These are phyloP conservation scores for Listronotus oregonensis DNA, from an alignment of 1,140 invertebrate genomes.

Conservation along the genomic window DNA sequence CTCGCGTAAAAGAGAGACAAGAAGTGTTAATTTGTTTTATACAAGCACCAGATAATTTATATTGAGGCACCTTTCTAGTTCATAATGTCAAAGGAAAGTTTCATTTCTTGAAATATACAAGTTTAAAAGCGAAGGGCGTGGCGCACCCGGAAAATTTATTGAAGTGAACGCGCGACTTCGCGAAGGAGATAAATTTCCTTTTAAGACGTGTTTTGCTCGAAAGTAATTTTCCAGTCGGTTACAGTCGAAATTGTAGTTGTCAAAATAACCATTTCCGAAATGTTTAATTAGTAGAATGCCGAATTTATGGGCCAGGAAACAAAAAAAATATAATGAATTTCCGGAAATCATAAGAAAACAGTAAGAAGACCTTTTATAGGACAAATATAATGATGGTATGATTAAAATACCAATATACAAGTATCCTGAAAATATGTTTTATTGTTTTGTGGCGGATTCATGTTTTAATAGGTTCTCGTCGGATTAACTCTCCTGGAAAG, in stretches of 20 bases:
- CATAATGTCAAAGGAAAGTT: slow-evolving; percentile 54
- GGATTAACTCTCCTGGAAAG: too few species aligned
- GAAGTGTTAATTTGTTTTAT: slow-evolving; percentile 50
- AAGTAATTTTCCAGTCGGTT: slow-evolving; percentile 33
- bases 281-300: neutral
- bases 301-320: neutral
- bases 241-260: slow-evolving; percentile 24
- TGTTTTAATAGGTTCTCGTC: too few species aligned
- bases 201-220: slow-evolving; percentile 21
- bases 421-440: too few species aligned
- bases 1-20: slow-evolving; percentile 9
- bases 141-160: slow-evolving; percentile 33
- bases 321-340: too few species aligned
- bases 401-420: too few species aligned
- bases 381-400: too few species aligned
- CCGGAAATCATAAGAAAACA: too few species aligned
- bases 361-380: too few species aligned
- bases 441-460: too few species aligned
- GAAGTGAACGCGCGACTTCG: slow-evolving; percentile 28
- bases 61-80: slow-evolving; percentile 53
- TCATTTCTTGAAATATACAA: slow-evolving; percentile 51
- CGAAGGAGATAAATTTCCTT: slow-evolving; percentile 28
- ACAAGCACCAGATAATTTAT: slow-evolving; percentile 50
- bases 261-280: slow-evolving; percentile 25
- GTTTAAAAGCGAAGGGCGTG: slow-evolving; percentile 42